These are phyloP conservation scores for Hirudo medicinalis DNA, from an alignment of 1,140 invertebrate species.

Conservation along the genomic window DNA sequence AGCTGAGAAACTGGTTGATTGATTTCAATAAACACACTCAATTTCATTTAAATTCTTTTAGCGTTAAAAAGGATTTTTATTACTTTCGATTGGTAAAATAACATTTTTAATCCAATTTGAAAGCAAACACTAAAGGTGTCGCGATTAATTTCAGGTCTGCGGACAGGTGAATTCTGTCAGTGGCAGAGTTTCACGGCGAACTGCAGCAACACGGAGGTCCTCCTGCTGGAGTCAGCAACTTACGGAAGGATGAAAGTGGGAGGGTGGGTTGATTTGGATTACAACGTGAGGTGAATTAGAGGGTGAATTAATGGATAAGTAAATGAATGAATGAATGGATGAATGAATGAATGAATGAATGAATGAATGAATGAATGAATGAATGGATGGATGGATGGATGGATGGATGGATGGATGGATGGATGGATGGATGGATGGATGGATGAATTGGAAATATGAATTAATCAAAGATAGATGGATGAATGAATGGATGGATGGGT, in stretches of 20 bases:
- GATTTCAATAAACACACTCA: no score
- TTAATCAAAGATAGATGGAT: no score
- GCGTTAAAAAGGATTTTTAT: no score
- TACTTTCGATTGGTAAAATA: no score
- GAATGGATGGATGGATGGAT: neutral
- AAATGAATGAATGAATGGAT: slow-evolving; percentile 3
- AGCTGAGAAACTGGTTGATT: no score
- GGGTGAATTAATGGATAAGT: slow-evolving; percentile 12
- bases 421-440: neutral
- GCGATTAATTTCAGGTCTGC: no score
- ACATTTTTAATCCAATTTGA: no score
- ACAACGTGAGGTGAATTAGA: neutral
- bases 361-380: neutral
- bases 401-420: neutral
- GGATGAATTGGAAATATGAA: neutral
- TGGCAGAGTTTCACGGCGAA: slow-evolving; percentile 6
- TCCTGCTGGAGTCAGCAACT: neutral
- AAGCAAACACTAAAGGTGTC: no score
- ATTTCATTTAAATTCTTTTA: no score
- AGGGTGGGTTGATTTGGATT: neutral
- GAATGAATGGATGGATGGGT: slow-evolving; percentile 11
- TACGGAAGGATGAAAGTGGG: slow-evolving; percentile 13
- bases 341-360: neutral
- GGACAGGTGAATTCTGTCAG: slow-evolving; percentile 9
- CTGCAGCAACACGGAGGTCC: slow-evolving; percentile 8